Conservation (phyloP, 2,113 vertebrate genomes). For the Equus quagga region DNA sequence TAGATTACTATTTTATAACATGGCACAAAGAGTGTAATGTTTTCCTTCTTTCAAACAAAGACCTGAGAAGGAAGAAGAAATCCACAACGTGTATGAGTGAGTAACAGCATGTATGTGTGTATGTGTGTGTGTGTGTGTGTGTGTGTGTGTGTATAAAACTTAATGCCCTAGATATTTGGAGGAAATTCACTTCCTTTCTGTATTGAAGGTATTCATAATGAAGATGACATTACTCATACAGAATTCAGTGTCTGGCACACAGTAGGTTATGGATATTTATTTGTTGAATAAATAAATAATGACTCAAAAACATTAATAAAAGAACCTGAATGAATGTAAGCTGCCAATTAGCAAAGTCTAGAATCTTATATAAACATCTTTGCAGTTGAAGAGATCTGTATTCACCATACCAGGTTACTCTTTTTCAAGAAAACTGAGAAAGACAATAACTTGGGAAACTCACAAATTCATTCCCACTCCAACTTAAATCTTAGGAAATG, state of each 20-base stretch:
- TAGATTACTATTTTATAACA: not conserved
- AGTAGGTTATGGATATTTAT: not conserved
- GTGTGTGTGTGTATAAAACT: not conserved
- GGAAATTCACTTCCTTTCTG: not conserved
- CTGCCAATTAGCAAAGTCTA: not conserved
- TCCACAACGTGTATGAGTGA: constrained; percentile 36
- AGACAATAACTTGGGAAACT: not conserved
- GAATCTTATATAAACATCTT: not conserved
- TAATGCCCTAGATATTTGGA: not conserved
- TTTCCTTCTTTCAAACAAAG: constrained; percentile 56
- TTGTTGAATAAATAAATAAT: not conserved
- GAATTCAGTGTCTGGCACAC: not conserved
- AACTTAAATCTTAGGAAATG: not conserved
- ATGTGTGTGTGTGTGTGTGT: not conserved
- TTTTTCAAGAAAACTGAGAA: not conserved
- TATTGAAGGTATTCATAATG: not conserved
- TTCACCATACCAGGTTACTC: not conserved
- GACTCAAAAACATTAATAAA: not conserved
- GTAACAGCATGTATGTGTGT: not conserved
- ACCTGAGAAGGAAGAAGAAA: constrained; percentile 70
- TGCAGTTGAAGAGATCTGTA: not conserved
- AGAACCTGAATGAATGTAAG: not conserved
- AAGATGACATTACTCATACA: not conserved
- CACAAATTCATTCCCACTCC: not conserved
- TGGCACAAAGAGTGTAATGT: not conserved